Evolutionary conservation across 2,888 invertebrate genomes (phyloP).

Genomic region (Hypselothyrea guttata): DNA sequence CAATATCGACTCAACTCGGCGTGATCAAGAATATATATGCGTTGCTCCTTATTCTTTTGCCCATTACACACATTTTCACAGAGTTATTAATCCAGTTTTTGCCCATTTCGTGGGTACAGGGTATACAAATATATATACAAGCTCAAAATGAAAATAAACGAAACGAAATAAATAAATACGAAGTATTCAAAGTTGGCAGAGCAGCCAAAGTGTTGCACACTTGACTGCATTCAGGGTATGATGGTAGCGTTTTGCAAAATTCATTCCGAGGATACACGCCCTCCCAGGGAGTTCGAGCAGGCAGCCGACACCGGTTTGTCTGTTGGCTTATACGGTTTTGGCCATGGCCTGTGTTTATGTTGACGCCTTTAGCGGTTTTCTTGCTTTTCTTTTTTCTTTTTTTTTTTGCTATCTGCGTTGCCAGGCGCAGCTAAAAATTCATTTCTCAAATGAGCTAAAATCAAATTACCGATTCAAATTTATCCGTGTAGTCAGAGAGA

Average conservation of each 20-base stretch:
- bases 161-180: constrained; percentile 46
- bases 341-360: constrained; percentile 14
- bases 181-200: constrained; percentile 47
- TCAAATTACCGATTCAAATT: constrained; percentile 25
- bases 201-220: constrained; percentile 67
- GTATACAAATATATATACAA: too few relatives aligned
- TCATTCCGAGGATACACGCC: too few relatives aligned
- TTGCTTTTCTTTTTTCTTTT: background rate
- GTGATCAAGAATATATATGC: too few relatives aligned
- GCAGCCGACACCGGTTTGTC: too few relatives aligned
- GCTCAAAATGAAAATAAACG: constrained; percentile 1
- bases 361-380: constrained; percentile 36
- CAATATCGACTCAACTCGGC: too few relatives aligned
- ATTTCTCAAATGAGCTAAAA: constrained; percentile 46
- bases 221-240: constrained; percentile 58
- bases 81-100: too few relatives aligned
- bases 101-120: too few relatives aligned
- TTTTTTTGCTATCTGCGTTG: constrained; percentile 18
- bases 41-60: too few relatives aligned
- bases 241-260: background rate
- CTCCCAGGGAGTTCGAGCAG: too few relatives aligned
- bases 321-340: constrained; percentile 10
- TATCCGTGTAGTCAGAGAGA: too few relatives aligned
- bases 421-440: constrained; percentile 46
- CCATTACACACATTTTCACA: too few relatives aligned